These are phyloP conservation scores for Hypotaenidia okinawae DNA, from an alignment of 2,797 vertebrate genomes.

Conservation along the genomic window DNA sequence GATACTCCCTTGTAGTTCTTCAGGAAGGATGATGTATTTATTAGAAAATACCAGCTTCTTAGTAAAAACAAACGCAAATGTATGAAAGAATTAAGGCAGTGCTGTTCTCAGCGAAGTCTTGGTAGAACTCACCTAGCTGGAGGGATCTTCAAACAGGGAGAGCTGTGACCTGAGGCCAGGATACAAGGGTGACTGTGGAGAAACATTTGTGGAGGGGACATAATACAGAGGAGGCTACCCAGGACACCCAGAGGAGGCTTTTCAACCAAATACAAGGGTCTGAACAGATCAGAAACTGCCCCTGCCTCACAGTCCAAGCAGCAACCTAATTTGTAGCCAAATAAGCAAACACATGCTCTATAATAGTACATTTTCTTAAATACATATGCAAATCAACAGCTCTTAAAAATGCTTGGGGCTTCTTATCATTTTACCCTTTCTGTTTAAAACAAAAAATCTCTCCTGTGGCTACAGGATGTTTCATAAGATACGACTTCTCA, in stretches of 20 bases:
- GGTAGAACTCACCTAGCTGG: background rate
- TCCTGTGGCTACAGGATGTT: background rate
- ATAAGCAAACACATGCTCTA: background rate
- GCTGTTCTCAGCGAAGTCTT: background rate
- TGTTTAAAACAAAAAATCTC: background rate
- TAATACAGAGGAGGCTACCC: background rate
- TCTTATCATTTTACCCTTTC: background rate
- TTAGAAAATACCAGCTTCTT: background rate
- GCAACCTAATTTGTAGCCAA: background rate
- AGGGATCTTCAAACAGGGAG: background rate
- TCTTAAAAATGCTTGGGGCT: background rate
- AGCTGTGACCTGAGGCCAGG: background rate
- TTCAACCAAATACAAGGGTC: background rate
- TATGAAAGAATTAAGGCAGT: background rate
- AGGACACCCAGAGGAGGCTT: background rate
- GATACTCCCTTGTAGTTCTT: background rate
- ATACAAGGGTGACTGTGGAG: background rate
- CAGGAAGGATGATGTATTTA: background rate
- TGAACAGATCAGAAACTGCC: background rate
- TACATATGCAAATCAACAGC: background rate
- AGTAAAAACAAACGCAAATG: background rate
- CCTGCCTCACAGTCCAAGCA: background rate
- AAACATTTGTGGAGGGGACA: background rate
- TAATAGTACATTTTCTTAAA: background rate
- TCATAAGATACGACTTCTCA: background rate